Evolutionary conservation across 2,113 vertebrate genomes (phyloP).

Genomic region (Butorides virescens): DNA sequence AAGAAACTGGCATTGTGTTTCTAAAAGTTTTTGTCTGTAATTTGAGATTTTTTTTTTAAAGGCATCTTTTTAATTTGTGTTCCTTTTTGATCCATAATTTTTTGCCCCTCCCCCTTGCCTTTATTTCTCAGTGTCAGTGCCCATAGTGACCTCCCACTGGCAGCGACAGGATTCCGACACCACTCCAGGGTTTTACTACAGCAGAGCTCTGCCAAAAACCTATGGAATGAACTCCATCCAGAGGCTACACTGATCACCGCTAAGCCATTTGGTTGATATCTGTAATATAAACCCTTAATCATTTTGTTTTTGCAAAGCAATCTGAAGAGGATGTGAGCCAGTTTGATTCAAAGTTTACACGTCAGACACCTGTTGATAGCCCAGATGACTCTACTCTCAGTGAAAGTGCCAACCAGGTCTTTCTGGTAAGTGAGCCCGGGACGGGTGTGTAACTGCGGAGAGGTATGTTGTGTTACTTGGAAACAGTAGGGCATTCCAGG

Average conservation of each 20-base stretch:
- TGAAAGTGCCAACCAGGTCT: slow-evolving; percentile 99
- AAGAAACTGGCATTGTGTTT: slow-evolving; percentile 26
- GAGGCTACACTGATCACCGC: slow-evolving; percentile 42
- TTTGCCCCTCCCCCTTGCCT: slow-evolving; percentile 58
- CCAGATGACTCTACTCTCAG: slow-evolving; percentile 97
- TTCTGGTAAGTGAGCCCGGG: slow-evolving; percentile 83
- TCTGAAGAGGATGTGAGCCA: slow-evolving; percentile 98
- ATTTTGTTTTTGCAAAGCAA: slow-evolving; percentile 85
- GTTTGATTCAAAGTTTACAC: slow-evolving; percentile 99
- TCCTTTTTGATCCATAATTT: slow-evolving; percentile 63
- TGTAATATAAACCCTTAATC: slow-evolving; percentile 62
- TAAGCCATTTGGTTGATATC: slow-evolving; percentile 57
- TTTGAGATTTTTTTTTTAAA: slow-evolving; percentile 15
- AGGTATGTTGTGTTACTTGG: background rate
- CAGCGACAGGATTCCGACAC: slow-evolving; percentile 55
- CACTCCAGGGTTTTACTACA: slow-evolving; percentile 62
- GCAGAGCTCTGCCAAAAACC: slow-evolving; percentile 59
- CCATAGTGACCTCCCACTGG: slow-evolving; percentile 55
- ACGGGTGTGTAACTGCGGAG: background rate
- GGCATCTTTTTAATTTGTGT: slow-evolving; percentile 53
- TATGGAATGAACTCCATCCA: slow-evolving; percentile 60
- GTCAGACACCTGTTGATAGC: slow-evolving; percentile 97
- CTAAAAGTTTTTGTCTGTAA: slow-evolving; percentile 16
- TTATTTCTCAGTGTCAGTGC: slow-evolving; percentile 63
- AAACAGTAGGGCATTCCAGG: background rate